Base-by-base conservation (phyloP, 2,113 vertebrate genomes). In the Carassius carassius region DNA sequence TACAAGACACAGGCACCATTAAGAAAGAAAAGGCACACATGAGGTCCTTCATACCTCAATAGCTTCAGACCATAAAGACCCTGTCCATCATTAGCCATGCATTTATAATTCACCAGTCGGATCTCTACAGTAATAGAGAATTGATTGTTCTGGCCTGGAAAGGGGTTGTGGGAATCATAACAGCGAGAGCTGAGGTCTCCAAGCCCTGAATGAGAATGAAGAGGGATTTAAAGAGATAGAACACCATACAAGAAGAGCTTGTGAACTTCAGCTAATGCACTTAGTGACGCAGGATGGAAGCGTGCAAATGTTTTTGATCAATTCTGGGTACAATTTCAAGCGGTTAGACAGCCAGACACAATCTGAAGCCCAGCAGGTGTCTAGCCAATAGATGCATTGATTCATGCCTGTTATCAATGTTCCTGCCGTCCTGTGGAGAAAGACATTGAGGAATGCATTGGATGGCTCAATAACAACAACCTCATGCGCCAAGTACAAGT, bases 91-190 rank as follows among this genome's bases (percentile, higher is more conserved):
- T 91, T 88, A 91, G 44, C 58, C 32, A 87, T 90, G 87, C 86
- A 91, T 91, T 84, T 90, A 92, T 93, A 92, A 94, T 91, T 93
- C 92, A 93, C 89, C 92, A 91, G 89, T 86, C 86, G 82, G 49
- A 62, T 93, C 85, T 91, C 87, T 90, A 90, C 88, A 85, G 89
- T 93, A 93, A 94, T 92, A 91, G 90, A 87, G 86, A 91, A 94
- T 93, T 91, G 92, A 94, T 92, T 94, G 89, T 93, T 93, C 87
- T 87, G 89, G 78, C 89, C 90, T 89, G 86, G 81, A 62, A 65
- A 88, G n/a, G 84, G 86, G 85, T 56, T 73, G 85, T 89, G 90
- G 89, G 91, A 90, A 91, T 86, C 86, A 88, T 77, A 63, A 0
- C 29, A 41, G 41, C 41, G 41, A 41, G 41, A 41, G 81, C 56